Percentiles rank a stretch among this genome's conserved stretches.
These are phyloP conservation scores for Tetraneura akinire DNA, from an alignment of 1,140 invertebrate genomes.

Conservation along the genomic window DNA sequence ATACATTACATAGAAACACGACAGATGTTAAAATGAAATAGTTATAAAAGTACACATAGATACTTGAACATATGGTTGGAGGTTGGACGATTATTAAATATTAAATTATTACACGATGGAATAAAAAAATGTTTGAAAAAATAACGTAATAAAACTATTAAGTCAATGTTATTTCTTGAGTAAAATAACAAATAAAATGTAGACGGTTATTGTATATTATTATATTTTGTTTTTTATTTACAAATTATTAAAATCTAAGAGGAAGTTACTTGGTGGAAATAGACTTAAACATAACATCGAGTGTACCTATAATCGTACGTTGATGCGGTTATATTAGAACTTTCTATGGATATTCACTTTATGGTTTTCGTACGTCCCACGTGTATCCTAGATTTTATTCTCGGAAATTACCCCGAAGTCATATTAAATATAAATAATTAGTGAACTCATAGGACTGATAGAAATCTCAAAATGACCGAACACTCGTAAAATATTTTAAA, in stretches of 20 bases:
- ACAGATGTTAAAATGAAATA: constrained; percentile 13
- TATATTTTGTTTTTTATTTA: no score
- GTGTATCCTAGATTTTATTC: background rate
- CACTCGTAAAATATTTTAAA: background rate
- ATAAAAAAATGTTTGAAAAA: no score
- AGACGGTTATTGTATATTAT: no score
- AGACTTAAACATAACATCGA: background rate
- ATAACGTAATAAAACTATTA: no score
- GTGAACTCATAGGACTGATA: background rate
- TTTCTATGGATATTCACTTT: background rate
- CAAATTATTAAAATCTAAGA: background rate
- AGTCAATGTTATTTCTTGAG: no score
- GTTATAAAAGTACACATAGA: background rate
- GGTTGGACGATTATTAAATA: background rate
- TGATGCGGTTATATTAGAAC: background rate
- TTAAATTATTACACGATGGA: no score
- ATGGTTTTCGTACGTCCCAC: background rate
- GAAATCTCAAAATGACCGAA: background rate
- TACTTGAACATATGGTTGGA: background rate
- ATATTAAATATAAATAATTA: constrained; percentile 15
- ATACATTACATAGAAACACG: no score
- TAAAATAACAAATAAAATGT: no score
- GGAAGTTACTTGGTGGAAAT: background rate
- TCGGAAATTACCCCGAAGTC: background rate
- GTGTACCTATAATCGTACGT: background rate